phyloP scores from a whole-genome alignment of 2,888 invertebrate species.

The Dynastes maya region DNA sequence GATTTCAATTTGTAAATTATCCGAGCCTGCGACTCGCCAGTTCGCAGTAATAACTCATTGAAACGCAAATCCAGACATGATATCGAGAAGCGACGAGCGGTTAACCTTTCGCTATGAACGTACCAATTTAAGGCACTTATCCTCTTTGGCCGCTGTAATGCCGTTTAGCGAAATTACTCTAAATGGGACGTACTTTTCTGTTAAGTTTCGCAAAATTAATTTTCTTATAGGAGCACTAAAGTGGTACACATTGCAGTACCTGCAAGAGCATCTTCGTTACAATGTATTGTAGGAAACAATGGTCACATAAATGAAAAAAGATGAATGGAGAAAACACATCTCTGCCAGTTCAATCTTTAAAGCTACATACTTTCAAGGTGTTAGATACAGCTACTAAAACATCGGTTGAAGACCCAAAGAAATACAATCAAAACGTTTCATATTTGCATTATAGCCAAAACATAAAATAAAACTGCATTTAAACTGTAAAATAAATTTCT shows the following conservation, averaged over 20 bases:
- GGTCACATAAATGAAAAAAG: too few relatives aligned
- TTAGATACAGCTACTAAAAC: too few relatives aligned
- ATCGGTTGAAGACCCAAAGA: too few relatives aligned
- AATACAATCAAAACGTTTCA: too few relatives aligned
- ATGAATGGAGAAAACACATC: too few relatives aligned
- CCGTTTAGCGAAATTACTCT: constrained; percentile 41
- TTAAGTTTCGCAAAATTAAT: constrained; percentile 25
- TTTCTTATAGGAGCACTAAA: constrained; percentile 15
- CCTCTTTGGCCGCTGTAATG: constrained; percentile 27
- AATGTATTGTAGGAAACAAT: background rate
- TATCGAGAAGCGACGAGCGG: constrained; percentile 25
- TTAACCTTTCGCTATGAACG: constrained; percentile 39
- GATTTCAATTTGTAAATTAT: constrained; percentile 47
- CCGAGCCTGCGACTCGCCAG: constrained; percentile 8
- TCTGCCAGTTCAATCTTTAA: too few relatives aligned
- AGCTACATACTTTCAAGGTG: too few relatives aligned
- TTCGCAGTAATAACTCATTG: constrained; percentile 43
- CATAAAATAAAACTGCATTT: too few relatives aligned
- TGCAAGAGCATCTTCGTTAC: background rate
- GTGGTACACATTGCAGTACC: background rate
- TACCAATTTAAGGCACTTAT: constrained; percentile 46
- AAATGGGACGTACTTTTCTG: constrained; percentile 35
- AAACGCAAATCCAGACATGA: constrained; percentile 45
- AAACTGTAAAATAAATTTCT: too few relatives aligned
- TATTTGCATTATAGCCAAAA: too few relatives aligned